These are phyloP conservation scores for Malacoctenus gilli DNA, from an alignment of 2,797 vertebrate genomes.

Conservation along the genomic window DNA sequence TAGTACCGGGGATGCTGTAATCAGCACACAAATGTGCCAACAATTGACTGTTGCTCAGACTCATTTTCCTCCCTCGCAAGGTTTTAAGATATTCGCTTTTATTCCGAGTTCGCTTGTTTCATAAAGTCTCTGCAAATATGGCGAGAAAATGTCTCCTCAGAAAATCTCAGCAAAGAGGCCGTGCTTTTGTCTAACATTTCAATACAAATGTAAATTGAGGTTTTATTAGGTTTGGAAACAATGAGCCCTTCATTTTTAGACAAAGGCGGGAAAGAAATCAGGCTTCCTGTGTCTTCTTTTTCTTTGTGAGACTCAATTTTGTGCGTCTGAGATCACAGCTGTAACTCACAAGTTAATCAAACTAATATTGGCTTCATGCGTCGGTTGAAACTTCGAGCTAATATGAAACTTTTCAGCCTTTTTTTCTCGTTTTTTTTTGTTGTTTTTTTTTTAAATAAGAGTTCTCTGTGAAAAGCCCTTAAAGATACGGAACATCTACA, in stretches of 20 bases:
- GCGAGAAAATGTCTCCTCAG: neutral
- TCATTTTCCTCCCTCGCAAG: neutral
- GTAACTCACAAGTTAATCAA: neutral
- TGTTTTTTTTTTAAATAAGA: no score
- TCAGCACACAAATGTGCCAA: slow-evolving; percentile 5
- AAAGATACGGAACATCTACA: no score
- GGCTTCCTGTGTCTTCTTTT: neutral
- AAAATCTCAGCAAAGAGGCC: no score
- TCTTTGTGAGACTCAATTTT: neutral
- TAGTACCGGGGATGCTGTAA: slow-evolving; percentile 3
- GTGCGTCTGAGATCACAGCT: neutral
- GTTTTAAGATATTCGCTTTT: neutral
- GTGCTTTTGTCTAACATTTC: no score
- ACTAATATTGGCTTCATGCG: neutral
- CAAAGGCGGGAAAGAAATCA: neutral
- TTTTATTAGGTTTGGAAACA: neutral
- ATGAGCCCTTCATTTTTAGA: neutral
- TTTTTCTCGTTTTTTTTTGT: no score
- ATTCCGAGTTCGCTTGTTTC: neutral
- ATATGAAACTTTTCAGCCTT: neutral
- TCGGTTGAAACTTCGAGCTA: neutral
- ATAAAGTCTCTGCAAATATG: neutral
- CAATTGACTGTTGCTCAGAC: neutral
- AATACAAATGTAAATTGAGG: neutral
- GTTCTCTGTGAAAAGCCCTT: no score